Base-by-base conservation (phyloP, 2,113 vertebrate species). In the Rhinolophus sinicus region DNA sequence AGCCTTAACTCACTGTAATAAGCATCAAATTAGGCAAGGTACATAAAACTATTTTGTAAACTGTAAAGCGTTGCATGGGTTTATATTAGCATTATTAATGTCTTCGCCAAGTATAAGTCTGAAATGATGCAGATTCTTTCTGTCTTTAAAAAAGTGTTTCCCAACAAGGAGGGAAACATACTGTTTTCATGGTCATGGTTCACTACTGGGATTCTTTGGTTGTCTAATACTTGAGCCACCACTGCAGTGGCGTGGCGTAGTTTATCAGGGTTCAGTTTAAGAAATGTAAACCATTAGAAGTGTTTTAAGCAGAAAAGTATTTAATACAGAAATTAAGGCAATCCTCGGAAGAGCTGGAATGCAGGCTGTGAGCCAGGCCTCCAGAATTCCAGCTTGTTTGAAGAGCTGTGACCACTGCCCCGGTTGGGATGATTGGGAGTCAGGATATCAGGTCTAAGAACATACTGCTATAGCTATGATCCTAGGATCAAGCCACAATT, bases 181-280 rank as follows among this genome's bases (percentile, higher is more conserved):
- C 9, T 67, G 6, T 85, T 69, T 90, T 64, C 58, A 13, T 85
- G 56, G 33, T 24, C 22, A 10, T 26, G 21, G 28, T 38, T 58
- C 6, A 44, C 40, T 28, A 26, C 60, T 62, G 13, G 11, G 60
- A 62, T 11, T 28, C 26, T 77, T 26, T 69, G 19, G 47, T 77
- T 44, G 15, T 33, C 38, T 86, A 12, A 21, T 75, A 24, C 44
- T 82, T 80, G 14, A 73, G n/a, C 56, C 18, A 16, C 52, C 2
- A 33, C 72, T 40, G 54, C 8, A 54, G 58, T 73, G 88, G 21
- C 13, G 1, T 62, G 35, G 14, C n/a, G 13, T 86, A 26, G 26
- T 95, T 83, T 95, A 62, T 89, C 30, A 77, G 35, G 10, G 26
- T 86, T 73, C 35, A 56, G 5, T 77, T 88, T 93, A 72, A 82